Percentiles rank a stretch among this genome's conserved stretches.
phyloP scores from a whole-genome alignment of 2,888 invertebrate genomes.

The Protophormia terraenovae region DNA sequence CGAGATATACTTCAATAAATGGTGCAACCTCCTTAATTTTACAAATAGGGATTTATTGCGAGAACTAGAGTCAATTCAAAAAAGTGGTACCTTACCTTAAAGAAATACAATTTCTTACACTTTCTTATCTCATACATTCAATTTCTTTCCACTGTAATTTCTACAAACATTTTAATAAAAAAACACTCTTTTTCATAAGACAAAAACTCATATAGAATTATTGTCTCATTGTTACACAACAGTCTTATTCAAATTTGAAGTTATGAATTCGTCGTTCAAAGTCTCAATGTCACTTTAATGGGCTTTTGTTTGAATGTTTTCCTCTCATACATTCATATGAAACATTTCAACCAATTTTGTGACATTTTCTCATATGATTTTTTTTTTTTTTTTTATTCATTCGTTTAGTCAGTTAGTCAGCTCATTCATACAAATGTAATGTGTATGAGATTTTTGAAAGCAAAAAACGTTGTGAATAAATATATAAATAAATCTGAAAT shows the following conservation, averaged over 20 bases:
- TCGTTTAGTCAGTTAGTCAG: neutral
- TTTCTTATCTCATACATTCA: too few relatives aligned
- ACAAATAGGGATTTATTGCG: too few relatives aligned
- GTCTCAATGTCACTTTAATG: slow-evolving; percentile 62
- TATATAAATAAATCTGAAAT: neutral
- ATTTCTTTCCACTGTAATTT: neutral
- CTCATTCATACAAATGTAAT: slow-evolving; percentile 28
- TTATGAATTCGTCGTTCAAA: slow-evolving; percentile 42
- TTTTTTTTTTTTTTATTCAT: neutral
- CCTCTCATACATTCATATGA: neutral
- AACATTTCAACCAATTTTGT: slow-evolving; percentile 14
- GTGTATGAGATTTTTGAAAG: neutral
- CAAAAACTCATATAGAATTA: slow-evolving; percentile 25
- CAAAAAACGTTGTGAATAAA: neutral
- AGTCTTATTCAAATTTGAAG: slow-evolving; percentile 49
- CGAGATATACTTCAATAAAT: too few relatives aligned
- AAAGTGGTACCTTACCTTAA: too few relatives aligned
- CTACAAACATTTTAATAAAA: neutral
- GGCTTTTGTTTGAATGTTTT: slow-evolving; percentile 10
- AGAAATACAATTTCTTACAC: too few relatives aligned
- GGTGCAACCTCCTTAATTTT: too few relatives aligned
- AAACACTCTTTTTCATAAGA: neutral
- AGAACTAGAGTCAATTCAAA: too few relatives aligned
- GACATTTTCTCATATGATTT: slow-evolving; percentile 1
- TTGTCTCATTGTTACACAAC: slow-evolving; percentile 30